phyloP scores from a whole-genome alignment of 2,797 vertebrate species.

The Cichlasoma orientale region DNA sequence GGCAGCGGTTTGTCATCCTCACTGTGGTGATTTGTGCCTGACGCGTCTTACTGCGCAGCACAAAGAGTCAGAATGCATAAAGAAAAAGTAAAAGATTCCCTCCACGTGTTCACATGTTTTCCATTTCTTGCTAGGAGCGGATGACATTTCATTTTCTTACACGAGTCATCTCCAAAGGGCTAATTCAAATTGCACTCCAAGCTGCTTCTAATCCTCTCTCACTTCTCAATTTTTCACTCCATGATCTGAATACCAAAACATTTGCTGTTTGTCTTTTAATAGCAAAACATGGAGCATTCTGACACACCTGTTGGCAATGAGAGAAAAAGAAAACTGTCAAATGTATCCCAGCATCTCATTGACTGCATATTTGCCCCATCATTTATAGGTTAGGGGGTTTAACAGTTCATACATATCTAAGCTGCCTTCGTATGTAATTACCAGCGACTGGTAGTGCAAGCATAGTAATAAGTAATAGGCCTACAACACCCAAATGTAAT shows the following conservation, averaged over 20 bases:
- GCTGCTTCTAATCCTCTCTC: slow-evolving; percentile 73
- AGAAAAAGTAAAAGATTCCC: slow-evolving; percentile 55
- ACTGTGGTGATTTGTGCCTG: slow-evolving; percentile 73
- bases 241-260: slow-evolving; percentile 55
- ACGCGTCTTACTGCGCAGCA: slow-evolving; percentile 70
- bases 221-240: slow-evolving; percentile 41
- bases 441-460: neutral
- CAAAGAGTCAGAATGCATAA: slow-evolving; percentile 66
- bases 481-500: neutral
- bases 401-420: neutral
- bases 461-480: neutral
- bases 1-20: slow-evolving; percentile 73
- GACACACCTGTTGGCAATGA: slow-evolving; percentile 31
- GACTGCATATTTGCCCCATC: neutral
- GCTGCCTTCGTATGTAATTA: neutral
- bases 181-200: slow-evolving; percentile 82
- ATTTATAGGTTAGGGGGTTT: neutral
- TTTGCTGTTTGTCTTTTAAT: slow-evolving; percentile 63
- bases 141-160: slow-evolving; percentile 84
- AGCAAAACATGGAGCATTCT: slow-evolving; percentile 43
- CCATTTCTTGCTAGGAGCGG: slow-evolving; percentile 77
- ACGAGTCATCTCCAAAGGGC: slow-evolving; percentile 73
- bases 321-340: slow-evolving; percentile 22
- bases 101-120: slow-evolving; percentile 80
- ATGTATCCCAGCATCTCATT: neutral